Conservation (phyloP, 2,888 invertebrate genomes). For the Thymelicus lineola region DNA sequence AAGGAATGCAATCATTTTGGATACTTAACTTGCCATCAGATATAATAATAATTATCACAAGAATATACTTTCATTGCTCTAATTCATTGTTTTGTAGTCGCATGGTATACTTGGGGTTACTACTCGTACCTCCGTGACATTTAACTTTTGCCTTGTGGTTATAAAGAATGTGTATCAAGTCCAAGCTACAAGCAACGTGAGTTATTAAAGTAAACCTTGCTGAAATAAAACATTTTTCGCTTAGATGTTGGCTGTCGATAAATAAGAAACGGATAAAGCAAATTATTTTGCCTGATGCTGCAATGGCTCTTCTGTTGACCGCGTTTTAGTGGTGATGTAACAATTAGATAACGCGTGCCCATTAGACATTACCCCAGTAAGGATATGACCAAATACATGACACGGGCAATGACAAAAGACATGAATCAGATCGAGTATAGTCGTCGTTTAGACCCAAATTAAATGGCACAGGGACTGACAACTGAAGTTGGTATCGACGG, state of each 20-base stretch:
- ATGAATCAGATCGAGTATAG: constrained; percentile 38
- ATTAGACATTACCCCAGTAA: neutral
- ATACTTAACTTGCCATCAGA: too few species aligned
- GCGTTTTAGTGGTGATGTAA: constrained; percentile 5
- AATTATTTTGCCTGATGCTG: constrained; percentile 8
- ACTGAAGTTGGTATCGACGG: constrained; percentile 70
- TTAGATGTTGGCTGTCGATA: constrained; percentile 1
- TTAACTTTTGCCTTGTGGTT: too few species aligned
- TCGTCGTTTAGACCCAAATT: constrained; percentile 48
- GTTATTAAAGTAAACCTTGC: neutral
- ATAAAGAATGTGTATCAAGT: too few species aligned
- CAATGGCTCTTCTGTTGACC: constrained; percentile 5
- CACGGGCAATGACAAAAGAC: constrained; percentile 5
- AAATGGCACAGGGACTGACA: constrained; percentile 80
- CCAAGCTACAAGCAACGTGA: too few species aligned
- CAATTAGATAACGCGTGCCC: constrained; percentile 15
- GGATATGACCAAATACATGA: neutral
- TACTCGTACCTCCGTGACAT: too few species aligned
- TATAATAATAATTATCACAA: too few species aligned
- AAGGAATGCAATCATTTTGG: too few species aligned
- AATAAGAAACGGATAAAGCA: constrained; percentile 5
- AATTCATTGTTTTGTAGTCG: too few species aligned
- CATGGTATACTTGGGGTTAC: too few species aligned
- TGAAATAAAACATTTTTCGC: neutral
- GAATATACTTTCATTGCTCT: too few species aligned